Evolutionary conservation across 1,140 invertebrate species (phyloP), one percentile per base, ranked within the genome.

Genomic region (Brachionus rubens): DNA sequence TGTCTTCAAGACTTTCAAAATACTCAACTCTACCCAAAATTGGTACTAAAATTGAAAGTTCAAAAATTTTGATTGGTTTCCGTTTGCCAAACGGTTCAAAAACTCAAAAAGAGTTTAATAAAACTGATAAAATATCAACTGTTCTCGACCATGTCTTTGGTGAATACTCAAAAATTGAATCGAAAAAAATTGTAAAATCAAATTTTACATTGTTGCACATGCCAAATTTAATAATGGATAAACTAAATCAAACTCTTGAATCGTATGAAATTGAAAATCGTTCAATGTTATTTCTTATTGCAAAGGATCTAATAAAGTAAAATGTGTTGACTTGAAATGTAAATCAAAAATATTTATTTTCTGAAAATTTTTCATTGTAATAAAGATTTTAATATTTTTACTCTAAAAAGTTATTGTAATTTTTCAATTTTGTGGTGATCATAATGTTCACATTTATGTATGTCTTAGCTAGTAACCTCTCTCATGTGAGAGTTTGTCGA

Each of bases 241-340:
- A 65, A 24, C n/a, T 65, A 12, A 41, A 65, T 65, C 16, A 41
- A 41, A 24, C 59, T 4, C 19, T 65, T 43, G 21, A 65, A 41
- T 43, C 21, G 21, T 65, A 65, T 41, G 36, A 46, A 43, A 65
- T 65, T 26, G 14, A 65, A 26, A 41, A 65, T 65, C 41, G 41
- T 43, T 65, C 59, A 19, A 65, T 65, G 59, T 21, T 65, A 7
- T 65, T 65, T 43, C 14, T 65, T 7, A 43, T 65, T 41, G 40
- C 16, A 16, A 65, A 65, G 26, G 40, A 65, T 43, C 36, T 43
- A 59, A 33, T 36, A 4, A 33, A 36, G 9, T 21, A 26, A 24
- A 21, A 33, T 65, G 9, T 43, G 24, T 30, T 21, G 41, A 65
- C 14, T 43, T 36, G 33, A 36, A 36, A 36, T n/a, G n/a, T n/a